Evolutionary conservation across 2,888 invertebrate species (phyloP).

Genomic region (Catocala fraxini): DNA sequence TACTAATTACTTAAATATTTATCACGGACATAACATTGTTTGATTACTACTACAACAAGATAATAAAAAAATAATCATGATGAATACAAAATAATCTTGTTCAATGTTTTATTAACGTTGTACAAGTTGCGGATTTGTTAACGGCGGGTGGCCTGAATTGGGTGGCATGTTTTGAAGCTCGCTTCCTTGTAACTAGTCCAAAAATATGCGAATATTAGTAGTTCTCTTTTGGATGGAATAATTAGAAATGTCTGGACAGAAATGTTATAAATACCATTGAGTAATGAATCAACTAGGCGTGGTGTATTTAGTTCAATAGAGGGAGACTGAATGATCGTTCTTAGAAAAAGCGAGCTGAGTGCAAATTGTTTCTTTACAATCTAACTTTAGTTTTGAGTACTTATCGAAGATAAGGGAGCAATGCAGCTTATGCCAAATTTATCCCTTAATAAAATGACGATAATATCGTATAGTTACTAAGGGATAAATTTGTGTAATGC

Average conservation of each 20-base stretch:
- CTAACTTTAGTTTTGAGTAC: too few relatives aligned
- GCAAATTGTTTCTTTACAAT: too few relatives aligned
- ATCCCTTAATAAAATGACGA: too few relatives aligned
- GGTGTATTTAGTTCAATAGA: too few relatives aligned
- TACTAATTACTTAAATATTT: slow-evolving; percentile 16
- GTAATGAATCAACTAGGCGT: too few relatives aligned
- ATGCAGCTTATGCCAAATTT: too few relatives aligned
- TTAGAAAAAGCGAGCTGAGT: neutral
- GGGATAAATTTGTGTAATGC: too few relatives aligned
- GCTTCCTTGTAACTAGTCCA: slow-evolving; percentile 38
- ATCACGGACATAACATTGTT: slow-evolving; percentile 14
- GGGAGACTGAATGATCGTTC: too few relatives aligned
- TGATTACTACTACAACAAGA: slow-evolving; percentile 26
- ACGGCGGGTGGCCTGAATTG: slow-evolving; percentile 45
- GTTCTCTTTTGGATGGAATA: slow-evolving; percentile 10
- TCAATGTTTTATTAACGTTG: slow-evolving; percentile 39
- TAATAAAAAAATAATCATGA: slow-evolving; percentile 19
- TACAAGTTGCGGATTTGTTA: slow-evolving; percentile 45
- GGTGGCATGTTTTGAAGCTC: slow-evolving; percentile 23
- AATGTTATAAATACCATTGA: neutral
- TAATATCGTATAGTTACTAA: too few relatives aligned
- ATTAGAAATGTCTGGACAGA: neutral
- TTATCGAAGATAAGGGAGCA: too few relatives aligned
- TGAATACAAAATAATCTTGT: slow-evolving; percentile 24
- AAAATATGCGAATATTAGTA: slow-evolving; percentile 27